These are phyloP conservation scores for Keiferia lycopersicella DNA, from an alignment of 2,888 invertebrate genomes.

Conservation along the genomic window DNA sequence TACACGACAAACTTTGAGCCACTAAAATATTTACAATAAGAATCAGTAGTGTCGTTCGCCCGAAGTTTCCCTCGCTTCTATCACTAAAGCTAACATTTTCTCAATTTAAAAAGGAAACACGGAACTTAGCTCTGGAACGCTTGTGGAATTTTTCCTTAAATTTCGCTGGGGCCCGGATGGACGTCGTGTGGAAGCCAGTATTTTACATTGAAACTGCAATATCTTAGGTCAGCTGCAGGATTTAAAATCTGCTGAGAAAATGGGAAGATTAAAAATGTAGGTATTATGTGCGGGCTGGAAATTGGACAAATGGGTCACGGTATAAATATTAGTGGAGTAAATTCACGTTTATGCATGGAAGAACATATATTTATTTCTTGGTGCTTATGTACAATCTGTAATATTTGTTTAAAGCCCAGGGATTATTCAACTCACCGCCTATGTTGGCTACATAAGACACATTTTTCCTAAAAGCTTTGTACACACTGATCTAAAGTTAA, in stretches of 20 bases:
- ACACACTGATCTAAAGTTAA: background rate
- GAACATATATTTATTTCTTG: background rate
- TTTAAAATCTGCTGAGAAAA: constrained; percentile 28
- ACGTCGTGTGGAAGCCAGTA: constrained; percentile 27
- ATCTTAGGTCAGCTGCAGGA: constrained; percentile 32
- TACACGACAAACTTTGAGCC: background rate
- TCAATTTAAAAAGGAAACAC: constrained; percentile 15
- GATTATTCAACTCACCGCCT: too few species aligned
- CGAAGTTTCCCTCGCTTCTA: background rate
- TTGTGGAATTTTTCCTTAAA: constrained; percentile 16
- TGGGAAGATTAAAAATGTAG: constrained; percentile 13
- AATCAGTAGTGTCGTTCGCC: background rate
- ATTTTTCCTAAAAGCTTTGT: too few species aligned
- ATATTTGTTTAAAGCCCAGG: too few species aligned
- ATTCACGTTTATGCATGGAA: background rate
- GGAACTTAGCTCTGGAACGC: background rate
- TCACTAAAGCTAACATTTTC: constrained; percentile 13
- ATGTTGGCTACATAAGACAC: too few species aligned
- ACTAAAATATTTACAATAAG: background rate
- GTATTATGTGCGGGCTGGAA: background rate
- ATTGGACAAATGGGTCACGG: constrained; percentile 1
- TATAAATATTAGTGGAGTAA: background rate
- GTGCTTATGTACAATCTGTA: too few species aligned
- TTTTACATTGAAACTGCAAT: constrained; percentile 33
- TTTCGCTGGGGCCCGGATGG: constrained; percentile 17